Evolutionary conservation across 1,140 invertebrate species (phyloP).

Genomic region (Trichogramma pretiosum): DNA sequence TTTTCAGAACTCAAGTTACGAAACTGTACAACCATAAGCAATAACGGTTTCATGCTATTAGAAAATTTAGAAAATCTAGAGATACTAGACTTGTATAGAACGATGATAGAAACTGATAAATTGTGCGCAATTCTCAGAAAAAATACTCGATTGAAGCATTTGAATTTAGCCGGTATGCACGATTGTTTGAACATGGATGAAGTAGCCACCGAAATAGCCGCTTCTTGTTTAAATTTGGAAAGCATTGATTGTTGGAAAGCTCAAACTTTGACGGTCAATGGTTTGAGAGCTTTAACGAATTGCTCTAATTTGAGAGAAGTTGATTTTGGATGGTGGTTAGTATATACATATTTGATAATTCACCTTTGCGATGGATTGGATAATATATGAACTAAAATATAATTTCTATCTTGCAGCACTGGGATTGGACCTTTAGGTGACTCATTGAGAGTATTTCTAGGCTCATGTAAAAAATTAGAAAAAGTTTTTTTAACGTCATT

Average conservation of each 20-base stretch:
- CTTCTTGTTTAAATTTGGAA: conserved; percentile 56
- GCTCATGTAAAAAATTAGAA: conserved; percentile 55
- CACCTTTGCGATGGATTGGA: too few relatives aligned
- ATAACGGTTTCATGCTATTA: conserved; percentile 54
- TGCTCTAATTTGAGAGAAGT: conserved; percentile 68
- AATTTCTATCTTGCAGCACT: conserved; percentile 34
- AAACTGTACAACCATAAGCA: conserved; percentile 49
- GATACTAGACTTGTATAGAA: conserved; percentile 69
- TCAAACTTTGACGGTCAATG: conserved; percentile 60
- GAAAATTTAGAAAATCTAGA: conserved; percentile 55
- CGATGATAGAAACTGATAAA: conserved; percentile 53
- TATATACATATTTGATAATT: conserved; percentile 18
- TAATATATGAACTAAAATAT: too few relatives aligned
- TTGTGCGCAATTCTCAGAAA: conserved; percentile 56
- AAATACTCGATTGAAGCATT: conserved; percentile 60
- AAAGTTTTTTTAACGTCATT: conserved; percentile 71
- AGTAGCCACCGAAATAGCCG: conserved; percentile 55
- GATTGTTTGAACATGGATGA: conserved; percentile 58
- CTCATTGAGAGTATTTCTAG: conserved; percentile 44
- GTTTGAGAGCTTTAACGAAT: conserved; percentile 58
- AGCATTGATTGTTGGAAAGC: conserved; percentile 82
- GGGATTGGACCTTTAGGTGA: conserved; percentile 44
- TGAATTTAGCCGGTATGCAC: conserved; percentile 57
- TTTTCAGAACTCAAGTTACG: conserved; percentile 58
- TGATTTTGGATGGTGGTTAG: conserved; percentile 85